Conservation (phyloP, 2,888 invertebrate genomes). For the Orgyia antiqua region DNA sequence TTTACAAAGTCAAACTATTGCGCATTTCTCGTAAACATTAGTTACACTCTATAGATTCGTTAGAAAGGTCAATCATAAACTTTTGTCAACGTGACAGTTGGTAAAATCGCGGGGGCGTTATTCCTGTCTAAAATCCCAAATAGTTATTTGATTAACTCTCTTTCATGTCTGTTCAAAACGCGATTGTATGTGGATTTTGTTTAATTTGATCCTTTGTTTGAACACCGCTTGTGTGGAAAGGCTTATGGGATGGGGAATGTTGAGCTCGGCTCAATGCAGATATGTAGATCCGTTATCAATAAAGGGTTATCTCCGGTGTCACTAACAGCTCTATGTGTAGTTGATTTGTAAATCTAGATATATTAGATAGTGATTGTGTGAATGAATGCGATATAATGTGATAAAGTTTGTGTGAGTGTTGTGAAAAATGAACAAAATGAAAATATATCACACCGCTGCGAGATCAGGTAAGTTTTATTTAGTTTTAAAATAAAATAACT, state of each 20-base stretch:
- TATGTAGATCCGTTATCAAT: conserved; percentile 55
- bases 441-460: too few relatives aligned
- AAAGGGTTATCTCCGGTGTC: conserved; percentile 60
- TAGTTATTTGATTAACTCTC: conserved; percentile 76
- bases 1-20: conserved; percentile 45
- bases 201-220: conserved; percentile 76
- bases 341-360: conserved; percentile 30
- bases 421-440: too few relatives aligned
- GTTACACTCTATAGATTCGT: conserved; percentile 36
- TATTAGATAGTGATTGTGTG: too few relatives aligned
- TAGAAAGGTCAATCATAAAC: conserved; percentile 63
- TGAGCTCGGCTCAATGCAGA: conserved; percentile 39
- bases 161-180: conserved; percentile 68
- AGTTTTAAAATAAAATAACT: too few relatives aligned
- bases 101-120: conserved; percentile 51
- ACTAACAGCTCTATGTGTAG: conserved; percentile 49
- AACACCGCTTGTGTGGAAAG: conserved; percentile 64
- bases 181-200: conserved; percentile 72
- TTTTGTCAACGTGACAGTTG: conserved; percentile 60
- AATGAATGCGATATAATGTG: too few relatives aligned
- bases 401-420: too few relatives aligned
- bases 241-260: conserved; percentile 44
- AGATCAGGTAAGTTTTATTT: too few relatives aligned
- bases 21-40: conserved; percentile 60
- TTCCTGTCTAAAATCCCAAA: conserved; percentile 55